Evolutionary conservation across 2,888 invertebrate species (phyloP), one percentile per base, ranked within the genome.

Genomic region (Dasypolia templi): DNA sequence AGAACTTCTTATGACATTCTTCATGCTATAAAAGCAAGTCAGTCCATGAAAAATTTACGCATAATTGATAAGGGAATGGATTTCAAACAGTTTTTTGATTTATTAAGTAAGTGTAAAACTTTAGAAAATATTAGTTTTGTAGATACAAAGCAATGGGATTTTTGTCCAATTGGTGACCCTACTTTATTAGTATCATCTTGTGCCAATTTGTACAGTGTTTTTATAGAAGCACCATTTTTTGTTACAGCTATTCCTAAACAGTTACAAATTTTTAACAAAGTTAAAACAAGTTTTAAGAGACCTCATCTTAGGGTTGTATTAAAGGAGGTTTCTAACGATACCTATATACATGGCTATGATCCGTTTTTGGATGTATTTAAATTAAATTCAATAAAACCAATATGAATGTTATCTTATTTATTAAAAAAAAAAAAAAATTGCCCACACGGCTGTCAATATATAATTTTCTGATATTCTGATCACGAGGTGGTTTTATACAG

Each of bases 71-170:
- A 88, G 69, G 79, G 78, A 62, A 91, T 95, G 74, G 90, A 94
- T 88, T 93, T 92, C 63, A 83, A 85, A 39, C 82, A 74, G n/a
- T 73, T 95, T 67, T 93, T 94, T 84, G 77, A 86, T 61, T 86
- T 90, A 65, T 87, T 95, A 72, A 90, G 92, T 72, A 89, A 92
- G 83, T 94, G 94, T 89, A 83, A 70, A 42, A 89, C 84, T 42
- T 87, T 95, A 82, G 94, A 95, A 90, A 95, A 94, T 88, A 88
- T 95, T 77, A 87, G 91, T 83, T 77, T 95, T 62, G 49, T 88
- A 7, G 94, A 95, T 77, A 42, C 59, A 0, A 81, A 69, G 65
- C 63, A 71, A 59, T 51, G 85, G 90, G 26, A 79, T 62, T 69
- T 90, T 78, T 84, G 89, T 55, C 62, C 59, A 29, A 59, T 93